Base-by-base conservation (phyloP, 2,888 invertebrate species). In the Polymixis flavicincta region DNA sequence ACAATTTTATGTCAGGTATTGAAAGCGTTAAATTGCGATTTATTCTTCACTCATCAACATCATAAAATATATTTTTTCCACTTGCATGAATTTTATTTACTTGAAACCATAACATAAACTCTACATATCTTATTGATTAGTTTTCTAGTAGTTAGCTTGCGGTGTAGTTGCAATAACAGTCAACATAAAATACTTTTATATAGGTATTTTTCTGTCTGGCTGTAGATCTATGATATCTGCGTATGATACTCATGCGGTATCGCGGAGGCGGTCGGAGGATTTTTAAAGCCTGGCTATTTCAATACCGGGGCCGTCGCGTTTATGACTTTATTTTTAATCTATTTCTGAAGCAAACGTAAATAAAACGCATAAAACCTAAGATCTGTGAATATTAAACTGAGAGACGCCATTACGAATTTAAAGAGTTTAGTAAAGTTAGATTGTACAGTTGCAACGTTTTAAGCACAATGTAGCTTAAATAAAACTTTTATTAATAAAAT, bases 291-390 rank as follows among this genome's bases (percentile, higher is more conserved):
- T 72, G 69, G 74, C 74, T 84, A 87, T 86, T 86, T 86, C 76
- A 78, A 86, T 79, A 78, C 79, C 63, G 42, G 64, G 66, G 73
- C 70, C 80, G 67, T 79, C 68, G 76, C 70, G 42, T 83, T 86
- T 84, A 86, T 79, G 82, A 84, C 79, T 87, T 86, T 85, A 86
- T 83, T 87, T 87, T 87, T 75, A 76, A 75, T 72, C 78, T 86
- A 79, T 87, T 81, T 82, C 42, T 82, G 78, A 76, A 71, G 72
- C 66, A 73, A 80, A 74, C 59, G 59, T 78, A 74, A 76, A 83
- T 79, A 78, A 83, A 74, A 72, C 57, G 32, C 19, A 73, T 52
- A 71, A 67, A 66, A 72, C 28, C 32, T 68, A 64, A 67, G 69
- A 69, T 75, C 76, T 74, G 45, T 69, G 37, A 52, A 65, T 61